Conservation (phyloP, 2,797 vertebrate genomes). For the Bradypus variegatus region DNA sequence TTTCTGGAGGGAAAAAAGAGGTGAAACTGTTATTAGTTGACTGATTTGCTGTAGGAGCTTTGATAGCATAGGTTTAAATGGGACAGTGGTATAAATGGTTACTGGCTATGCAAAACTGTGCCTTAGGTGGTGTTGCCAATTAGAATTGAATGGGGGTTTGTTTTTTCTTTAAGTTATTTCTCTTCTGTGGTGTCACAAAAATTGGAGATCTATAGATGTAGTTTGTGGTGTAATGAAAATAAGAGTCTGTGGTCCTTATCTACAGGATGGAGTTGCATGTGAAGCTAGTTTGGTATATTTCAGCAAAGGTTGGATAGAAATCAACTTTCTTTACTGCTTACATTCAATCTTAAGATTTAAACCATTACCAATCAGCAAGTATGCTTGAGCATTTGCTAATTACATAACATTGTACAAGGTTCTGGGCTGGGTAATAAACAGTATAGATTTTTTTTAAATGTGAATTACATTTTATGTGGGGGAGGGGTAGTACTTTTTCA, state of each 20-base stretch:
- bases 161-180: neutral
- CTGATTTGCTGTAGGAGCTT: neutral
- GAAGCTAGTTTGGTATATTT: neutral
- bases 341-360: neutral
- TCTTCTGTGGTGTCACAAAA: slow-evolving; percentile 1
- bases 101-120: neutral
- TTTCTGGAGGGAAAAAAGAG: neutral
- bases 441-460: neutral
- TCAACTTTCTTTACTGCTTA: neutral
- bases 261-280: neutral
- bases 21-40: neutral
- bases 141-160: neutral
- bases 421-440: neutral
- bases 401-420: neutral
- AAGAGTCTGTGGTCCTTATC: neutral
- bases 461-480: neutral
- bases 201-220: neutral
- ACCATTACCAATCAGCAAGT: neutral
- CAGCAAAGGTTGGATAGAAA: neutral
- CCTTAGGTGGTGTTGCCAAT: neutral
- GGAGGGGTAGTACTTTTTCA: neutral
- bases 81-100: neutral
- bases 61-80: neutral
- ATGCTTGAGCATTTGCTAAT: neutral
- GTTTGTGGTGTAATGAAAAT: neutral